Conservation (phyloP, 2,113 vertebrate genomes). For the Acanthisitta chloris region DNA sequence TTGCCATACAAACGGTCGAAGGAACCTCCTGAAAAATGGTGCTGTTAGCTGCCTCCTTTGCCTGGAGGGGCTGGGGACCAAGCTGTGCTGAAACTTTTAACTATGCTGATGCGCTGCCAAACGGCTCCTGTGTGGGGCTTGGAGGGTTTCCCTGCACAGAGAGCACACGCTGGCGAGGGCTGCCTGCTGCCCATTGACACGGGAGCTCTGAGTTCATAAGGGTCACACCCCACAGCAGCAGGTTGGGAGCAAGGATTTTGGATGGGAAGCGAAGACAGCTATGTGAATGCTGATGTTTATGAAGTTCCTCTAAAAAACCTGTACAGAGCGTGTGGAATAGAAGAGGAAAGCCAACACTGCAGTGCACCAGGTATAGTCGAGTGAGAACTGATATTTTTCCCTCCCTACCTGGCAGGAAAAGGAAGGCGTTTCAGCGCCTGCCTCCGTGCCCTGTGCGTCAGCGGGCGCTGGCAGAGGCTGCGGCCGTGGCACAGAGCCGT, state of each 20-base stretch:
- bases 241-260: not conserved
- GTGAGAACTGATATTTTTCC: not conserved
- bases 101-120: not conserved
- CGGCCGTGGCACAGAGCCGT: not conserved
- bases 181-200: accelerated
- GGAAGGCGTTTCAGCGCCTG: not conserved
- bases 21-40: not conserved
- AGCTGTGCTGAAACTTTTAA: not conserved
- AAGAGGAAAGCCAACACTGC: slow-evolving; percentile 9
- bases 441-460: not conserved
- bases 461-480: not conserved
- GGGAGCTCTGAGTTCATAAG: not conserved
- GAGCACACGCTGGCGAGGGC: not conserved
- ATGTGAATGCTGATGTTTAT: accelerated
- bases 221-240: not conserved
- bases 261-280: not conserved
- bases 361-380: not conserved
- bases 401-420: not conserved
- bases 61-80: not conserved
- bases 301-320: not conserved
- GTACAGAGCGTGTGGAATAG: not conserved
- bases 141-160: accelerated
- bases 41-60: not conserved
- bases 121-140: not conserved
- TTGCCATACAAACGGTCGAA: not conserved